Evolutionary conservation across 2,113 vertebrate genomes (phyloP).

Genomic region (Atractosteus spatula): DNA sequence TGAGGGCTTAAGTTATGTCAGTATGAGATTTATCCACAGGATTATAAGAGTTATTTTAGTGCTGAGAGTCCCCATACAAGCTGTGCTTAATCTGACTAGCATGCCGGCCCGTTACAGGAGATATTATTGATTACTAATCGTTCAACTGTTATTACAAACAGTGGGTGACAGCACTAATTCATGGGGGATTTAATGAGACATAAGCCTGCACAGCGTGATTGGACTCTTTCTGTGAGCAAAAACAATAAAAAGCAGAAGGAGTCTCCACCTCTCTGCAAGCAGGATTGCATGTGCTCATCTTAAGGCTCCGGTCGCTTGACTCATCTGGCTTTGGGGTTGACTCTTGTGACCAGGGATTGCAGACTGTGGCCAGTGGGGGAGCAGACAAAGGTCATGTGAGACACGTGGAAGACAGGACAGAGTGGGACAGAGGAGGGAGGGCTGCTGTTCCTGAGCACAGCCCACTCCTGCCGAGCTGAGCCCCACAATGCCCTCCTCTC

Average conservation of each 20-base stretch:
- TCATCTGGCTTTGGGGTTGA: too few species aligned
- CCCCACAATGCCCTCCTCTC: not conserved
- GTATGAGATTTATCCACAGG: not conserved
- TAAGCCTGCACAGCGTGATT: too few species aligned
- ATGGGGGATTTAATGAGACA: too few species aligned
- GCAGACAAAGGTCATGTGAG: not conserved
- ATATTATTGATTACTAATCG: not conserved
- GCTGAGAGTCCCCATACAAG: not conserved
- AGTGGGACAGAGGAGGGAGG: too few species aligned
- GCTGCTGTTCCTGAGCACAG: too few species aligned
- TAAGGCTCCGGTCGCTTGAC: too few species aligned
- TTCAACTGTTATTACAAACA: not conserved
- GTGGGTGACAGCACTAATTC: not conserved
- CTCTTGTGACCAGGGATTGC: not conserved
- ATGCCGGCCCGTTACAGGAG: not conserved
- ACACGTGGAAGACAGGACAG: too few species aligned
- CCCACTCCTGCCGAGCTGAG: too few species aligned
- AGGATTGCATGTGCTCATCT: too few species aligned
- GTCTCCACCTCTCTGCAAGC: too few species aligned
- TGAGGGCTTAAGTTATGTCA: slow-evolving; percentile 2
- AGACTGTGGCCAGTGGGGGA: not conserved
- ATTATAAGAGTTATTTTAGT: not conserved
- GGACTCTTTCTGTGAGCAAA: too few species aligned
- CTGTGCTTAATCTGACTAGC: not conserved
- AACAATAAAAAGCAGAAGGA: too few species aligned